Evolutionary conservation across 2,888 invertebrate species (phyloP).

Genomic region (Idaea dimidiata): DNA sequence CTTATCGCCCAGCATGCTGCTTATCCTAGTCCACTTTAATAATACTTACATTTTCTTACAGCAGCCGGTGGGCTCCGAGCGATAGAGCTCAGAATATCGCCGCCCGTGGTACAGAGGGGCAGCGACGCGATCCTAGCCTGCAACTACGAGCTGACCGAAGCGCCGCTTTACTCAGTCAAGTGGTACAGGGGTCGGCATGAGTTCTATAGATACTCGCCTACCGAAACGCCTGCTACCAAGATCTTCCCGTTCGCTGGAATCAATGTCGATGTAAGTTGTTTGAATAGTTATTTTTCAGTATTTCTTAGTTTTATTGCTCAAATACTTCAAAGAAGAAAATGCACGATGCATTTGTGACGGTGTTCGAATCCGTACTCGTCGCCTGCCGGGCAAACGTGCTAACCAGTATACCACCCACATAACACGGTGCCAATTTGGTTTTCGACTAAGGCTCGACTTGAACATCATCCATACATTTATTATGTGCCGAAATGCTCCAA

Average conservation of each 20-base stretch:
- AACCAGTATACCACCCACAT: no score
- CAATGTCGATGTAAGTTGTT: conserved; percentile 82
- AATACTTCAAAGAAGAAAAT: no score
- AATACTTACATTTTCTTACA: conserved; percentile 26
- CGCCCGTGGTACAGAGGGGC: conserved; percentile 82
- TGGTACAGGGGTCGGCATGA: conserved; percentile 86
- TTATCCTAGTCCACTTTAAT: not conserved
- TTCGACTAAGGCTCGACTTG: no score
- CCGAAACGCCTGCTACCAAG: conserved; percentile 83
- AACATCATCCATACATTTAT: no score
- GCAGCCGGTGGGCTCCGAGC: conserved; percentile 76
- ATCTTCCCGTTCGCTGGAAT: conserved; percentile 84
- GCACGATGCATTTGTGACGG: no score
- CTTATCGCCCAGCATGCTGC: no score
- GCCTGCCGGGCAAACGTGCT: no score
- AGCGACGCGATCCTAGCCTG: conserved; percentile 82
- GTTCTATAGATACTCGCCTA: conserved; percentile 84
- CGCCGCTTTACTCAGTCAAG: conserved; percentile 85
- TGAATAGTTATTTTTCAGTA: conserved; percentile 1
- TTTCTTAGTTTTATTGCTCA: no score
- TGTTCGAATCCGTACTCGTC: no score
- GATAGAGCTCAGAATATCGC: conserved; percentile 80
- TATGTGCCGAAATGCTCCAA: no score
- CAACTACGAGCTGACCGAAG: conserved; percentile 83
- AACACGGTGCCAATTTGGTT: no score